Percentiles rank a stretch among this genome's conserved stretches.
Evolutionary conservation across 2,888 invertebrate species (phyloP).

Genomic region (Lycophotia porphyrea): DNA sequence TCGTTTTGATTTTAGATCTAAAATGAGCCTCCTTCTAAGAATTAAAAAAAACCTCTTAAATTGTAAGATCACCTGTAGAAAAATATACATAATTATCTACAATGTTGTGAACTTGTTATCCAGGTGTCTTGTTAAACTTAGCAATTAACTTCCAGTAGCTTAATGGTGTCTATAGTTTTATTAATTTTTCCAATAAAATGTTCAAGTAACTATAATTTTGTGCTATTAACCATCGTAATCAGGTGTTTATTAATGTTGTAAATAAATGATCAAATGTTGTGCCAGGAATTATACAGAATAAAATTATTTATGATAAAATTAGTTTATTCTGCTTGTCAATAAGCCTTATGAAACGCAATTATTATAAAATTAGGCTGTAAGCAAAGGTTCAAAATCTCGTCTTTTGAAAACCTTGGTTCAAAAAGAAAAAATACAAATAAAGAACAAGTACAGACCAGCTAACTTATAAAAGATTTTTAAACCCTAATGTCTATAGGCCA

Average conservation of each 20-base stretch:
- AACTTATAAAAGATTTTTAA: not conserved
- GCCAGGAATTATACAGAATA: not conserved
- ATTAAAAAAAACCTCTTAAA: not conserved
- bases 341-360: not conserved
- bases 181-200: slow-evolving; percentile 48
- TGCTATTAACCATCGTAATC: slow-evolving; percentile 54
- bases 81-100: not conserved
- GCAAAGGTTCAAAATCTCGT: not conserved
- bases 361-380: not conserved
- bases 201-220: slow-evolving; percentile 52
- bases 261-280: slow-evolving; percentile 7
- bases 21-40: not conserved
- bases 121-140: slow-evolving; percentile 43
- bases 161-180: slow-evolving; percentile 43
- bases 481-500: not conserved
- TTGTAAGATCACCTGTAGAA: not conserved
- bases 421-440: not conserved
- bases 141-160: slow-evolving; percentile 54
- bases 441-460: too few species aligned
- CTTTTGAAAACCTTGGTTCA: not conserved
- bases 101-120: slow-evolving; percentile 9
- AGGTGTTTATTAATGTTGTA: slow-evolving; percentile 32
- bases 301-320: not conserved
- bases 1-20: not conserved
- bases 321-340: not conserved